Base-by-base conservation (phyloP, 2,797 vertebrate species). In the Mormyrus hasselquistii region DNA sequence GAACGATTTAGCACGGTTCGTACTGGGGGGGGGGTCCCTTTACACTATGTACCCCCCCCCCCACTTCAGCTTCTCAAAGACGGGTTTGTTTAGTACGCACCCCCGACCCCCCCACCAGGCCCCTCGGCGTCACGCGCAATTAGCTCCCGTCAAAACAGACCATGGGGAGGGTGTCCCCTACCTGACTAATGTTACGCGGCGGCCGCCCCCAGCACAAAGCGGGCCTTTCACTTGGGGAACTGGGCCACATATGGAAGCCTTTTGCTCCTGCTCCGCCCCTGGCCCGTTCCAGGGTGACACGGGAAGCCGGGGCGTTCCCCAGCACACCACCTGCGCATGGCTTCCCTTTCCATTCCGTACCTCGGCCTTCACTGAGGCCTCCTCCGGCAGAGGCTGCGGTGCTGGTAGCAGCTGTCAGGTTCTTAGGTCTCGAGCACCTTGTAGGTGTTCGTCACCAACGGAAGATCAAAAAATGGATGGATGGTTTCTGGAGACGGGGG, bases 191-290 rank as follows among this genome's bases (percentile, higher is more conserved):
- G 93, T 94, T 93, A 93, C 92, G 59, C 65, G 90, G 86, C 88
- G 93, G 91, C 89, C 90, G 87, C 59, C 22, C 91, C 85, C 91
- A 94, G 92, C 93, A 96, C 95, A 96, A 96, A 95, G 95, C 94
- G 90, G 91, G 92, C 93, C 95, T 95, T 96, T 96, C 94, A 96
- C 94, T 90, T 93, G 94, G 93, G 93, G 94, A 95, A 93, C 92
- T 91, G 88, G 93, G 91, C 90, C 94, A 94, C 95, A 96, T 94
- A 92, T 96, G 95, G 95, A 95, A 96, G 90, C 89, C 79, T 94
- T 96, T 95, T 94, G 93, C 88, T 91, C 92, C 92, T 88, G 89
- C 93, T 90, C 90, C 90, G 87, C 90, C 89, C 89, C 87, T 29
- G 12, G 49, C 44, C 44, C 53, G 19, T 50, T 53, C 52, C 89